Conservation (phyloP, 1,140 invertebrate species). For the Papilio polytes region DNA sequence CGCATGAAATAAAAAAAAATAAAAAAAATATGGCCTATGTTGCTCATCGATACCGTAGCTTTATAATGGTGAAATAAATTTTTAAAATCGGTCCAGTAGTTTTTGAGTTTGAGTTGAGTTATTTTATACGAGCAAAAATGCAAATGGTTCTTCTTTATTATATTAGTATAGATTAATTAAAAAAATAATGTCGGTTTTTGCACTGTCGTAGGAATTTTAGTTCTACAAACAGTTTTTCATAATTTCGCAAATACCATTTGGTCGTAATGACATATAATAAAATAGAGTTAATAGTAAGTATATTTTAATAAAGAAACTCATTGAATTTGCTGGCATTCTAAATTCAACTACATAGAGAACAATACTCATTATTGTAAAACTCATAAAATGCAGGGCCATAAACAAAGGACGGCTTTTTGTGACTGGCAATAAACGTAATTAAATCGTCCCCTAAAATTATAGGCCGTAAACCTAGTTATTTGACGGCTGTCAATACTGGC, state of each 20-base stretch:
- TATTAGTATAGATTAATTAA: no score
- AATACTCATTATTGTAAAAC: constrained; percentile 34
- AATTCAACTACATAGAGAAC: constrained; percentile 9
- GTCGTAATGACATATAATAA: background rate
- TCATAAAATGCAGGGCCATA: constrained; percentile 42
- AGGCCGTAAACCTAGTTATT: constrained; percentile 50
- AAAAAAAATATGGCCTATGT: no score
- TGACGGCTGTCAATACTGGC: constrained; percentile 50
- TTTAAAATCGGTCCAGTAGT: no score
- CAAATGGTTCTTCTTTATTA: no score
- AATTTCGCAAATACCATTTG: background rate
- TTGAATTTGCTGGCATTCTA: background rate
- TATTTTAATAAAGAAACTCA: background rate
- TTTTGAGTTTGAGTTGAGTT: no score
- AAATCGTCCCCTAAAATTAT: constrained; percentile 57
- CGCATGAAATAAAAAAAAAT: no score
- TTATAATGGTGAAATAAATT: no score
- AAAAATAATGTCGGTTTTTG: no score
- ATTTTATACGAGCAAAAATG: no score
- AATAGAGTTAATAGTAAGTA: background rate
- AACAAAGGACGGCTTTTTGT: constrained; percentile 57
- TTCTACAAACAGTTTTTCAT: background rate
- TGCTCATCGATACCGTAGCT: no score
- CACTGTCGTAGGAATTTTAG: background rate
- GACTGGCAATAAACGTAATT: constrained; percentile 58